Evolutionary conservation across 53 echinoderm and acorn worm genomes (phyloP), one percentile per base, ranked within the genome.

Genomic region (Crossaster papposus): DNA sequence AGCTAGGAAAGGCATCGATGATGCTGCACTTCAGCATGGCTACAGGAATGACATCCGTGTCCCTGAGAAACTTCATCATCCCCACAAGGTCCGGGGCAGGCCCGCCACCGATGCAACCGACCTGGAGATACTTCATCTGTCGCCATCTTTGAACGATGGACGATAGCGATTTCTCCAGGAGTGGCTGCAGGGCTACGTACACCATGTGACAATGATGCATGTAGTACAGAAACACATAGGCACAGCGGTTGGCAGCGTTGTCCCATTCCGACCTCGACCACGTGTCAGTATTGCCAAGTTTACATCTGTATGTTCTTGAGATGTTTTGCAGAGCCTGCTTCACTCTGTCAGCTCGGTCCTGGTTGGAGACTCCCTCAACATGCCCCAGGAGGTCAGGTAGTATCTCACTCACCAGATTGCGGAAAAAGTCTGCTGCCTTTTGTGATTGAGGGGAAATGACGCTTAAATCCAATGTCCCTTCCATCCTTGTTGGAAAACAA

Each of bases 121-220:
- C 73, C 72, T 52, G 51, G 1, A 85, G 54, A 34, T 7, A 26
- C 30, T 73, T 85, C 85, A 85, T 85, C 85, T 85, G 85, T 20
- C 85, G 51, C 85, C 85, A 85, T 73, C 85, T 85, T 28, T 85
- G 85, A 30, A 54, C 18, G 51, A 85, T 72, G 22, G 44, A 15
- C 31, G 72, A 53, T 7, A 51, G 31, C 30, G 53, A 30, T 36
- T 71, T 51, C 29, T 54, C 51, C 2, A 85, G 72, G 13, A 85
- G 73, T 32, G 85, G 85, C 29, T 85, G 85, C 22, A 85, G 73
- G 20, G 85, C 85, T 52, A 72, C 70, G 74, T 85, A 85, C 85
- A 85, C 72, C 85, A 85, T 85, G 85, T 85, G 73, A 13, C 85
- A 85, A 72, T 85, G 85, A 28, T 85, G 85, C 85, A 85, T 72